These are phyloP conservation scores for Tenualosa ilisha DNA, from an alignment of 2,797 vertebrate genomes.

Conservation along the genomic window DNA sequence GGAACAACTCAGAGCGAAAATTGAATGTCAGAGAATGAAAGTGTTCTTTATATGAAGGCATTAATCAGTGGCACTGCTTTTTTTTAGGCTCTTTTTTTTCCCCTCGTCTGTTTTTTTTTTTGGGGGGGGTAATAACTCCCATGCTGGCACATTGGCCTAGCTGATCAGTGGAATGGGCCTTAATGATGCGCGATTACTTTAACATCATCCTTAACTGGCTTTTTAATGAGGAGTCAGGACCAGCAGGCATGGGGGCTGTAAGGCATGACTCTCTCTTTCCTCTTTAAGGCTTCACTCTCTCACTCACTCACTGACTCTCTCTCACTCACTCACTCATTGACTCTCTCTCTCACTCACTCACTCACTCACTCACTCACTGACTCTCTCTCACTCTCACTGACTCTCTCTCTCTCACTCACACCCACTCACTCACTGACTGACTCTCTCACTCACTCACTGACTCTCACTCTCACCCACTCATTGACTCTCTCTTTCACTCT, in stretches of 20 bases:
- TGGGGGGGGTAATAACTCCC: constrained; percentile 45
- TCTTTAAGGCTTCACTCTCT: not conserved
- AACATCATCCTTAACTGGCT: constrained; percentile 82
- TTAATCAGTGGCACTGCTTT: constrained; percentile 70
- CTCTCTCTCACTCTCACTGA: not conserved
- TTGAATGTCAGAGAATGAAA: constrained; percentile 75
- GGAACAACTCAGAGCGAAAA: constrained; percentile 78
- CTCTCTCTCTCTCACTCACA: not conserved
- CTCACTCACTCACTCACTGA: not conserved
- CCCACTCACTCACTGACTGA: not conserved
- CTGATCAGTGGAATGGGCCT: constrained; percentile 80
- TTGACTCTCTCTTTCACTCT: not conserved
- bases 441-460: too few relatives aligned
- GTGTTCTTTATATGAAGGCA: constrained; percentile 71
- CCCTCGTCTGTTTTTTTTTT: constrained; percentile 37
- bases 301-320: not conserved
- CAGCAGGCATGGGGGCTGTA: constrained; percentile 68
- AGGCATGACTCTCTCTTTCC: constrained; percentile 39
- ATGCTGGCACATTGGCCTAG: constrained; percentile 76
- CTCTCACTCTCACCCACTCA: not conserved
- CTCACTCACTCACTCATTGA: not conserved
- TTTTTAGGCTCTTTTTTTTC: constrained; percentile 27
- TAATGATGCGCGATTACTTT: constrained; percentile 86
- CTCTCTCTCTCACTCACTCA: not conserved
- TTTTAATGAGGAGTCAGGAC: constrained; percentile 79